Base-by-base conservation (phyloP, 2,888 invertebrate genomes). In the Teinopalpus imperialis region DNA sequence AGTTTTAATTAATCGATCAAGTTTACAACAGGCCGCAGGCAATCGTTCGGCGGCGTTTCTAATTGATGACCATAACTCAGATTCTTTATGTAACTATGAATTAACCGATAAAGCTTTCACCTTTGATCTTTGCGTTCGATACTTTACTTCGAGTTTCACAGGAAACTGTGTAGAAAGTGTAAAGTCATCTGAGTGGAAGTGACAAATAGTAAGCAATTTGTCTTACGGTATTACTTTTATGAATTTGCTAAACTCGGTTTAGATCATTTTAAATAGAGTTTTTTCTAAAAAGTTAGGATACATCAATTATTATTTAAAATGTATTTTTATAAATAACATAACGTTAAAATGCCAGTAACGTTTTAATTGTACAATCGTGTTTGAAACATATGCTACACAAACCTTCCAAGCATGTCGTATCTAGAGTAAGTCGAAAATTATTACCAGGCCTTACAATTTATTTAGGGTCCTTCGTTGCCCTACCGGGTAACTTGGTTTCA, bases 371-470 rank as follows among this genome's bases (percentile, higher is more conserved):
- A n/a, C n/a, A n/a, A n/a, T n/a, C n/a, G n/a, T n/a, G n/a, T n/a
- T n/a, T n/a, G n/a, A n/a, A n/a, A n/a, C n/a, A n/a, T n/a, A n/a
- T n/a, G n/a, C n/a, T n/a, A n/a, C 3, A 10, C 4, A 6, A 20
- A 20, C 9, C 14, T 24, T 31, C 41, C 10, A 31, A 9, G 9
- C 41, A 31, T 14, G 31, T 41, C 7, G 20, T 24, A 30, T 35
- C 2, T 23, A 12, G 16, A 47, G 35, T 37, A 40, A n/a, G 37
- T 54, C 59, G 74, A 69, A 73, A 81, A 76, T 81, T n/a, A n/a
- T n/a, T 75, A 74, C 71, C 69, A 68, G 69, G 75, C 69, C 72
- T 76, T 73, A 80, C 82, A 82, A 83, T 80, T 82, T 80, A 78
- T 68, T 66, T 67, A n/a, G 61, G 66, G 61, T 66, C 66, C 59